A percentile compares a stretch with the other conserved stretches of the same genome.
Conservation (phyloP, 2,797 vertebrate species). For the Echiichthys vipera region DNA sequence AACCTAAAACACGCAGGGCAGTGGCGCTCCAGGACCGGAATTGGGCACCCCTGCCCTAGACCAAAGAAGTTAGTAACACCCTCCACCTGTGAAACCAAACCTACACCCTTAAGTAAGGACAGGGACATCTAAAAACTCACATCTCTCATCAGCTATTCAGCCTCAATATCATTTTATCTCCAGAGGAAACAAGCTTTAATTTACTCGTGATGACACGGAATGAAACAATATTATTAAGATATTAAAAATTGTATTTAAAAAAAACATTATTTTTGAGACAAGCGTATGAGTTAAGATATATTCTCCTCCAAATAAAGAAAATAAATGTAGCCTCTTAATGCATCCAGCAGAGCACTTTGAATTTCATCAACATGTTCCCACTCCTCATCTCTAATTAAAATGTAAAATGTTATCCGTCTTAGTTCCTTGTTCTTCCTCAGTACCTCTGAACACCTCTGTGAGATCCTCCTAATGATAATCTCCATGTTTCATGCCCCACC, state of each 20-base stretch:
- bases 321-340: neutral
- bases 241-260: neutral
- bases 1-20: no score
- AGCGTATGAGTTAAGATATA: neutral
- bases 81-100: neutral
- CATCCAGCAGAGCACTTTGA: slow-evolving; percentile 26
- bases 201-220: neutral
- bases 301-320: neutral
- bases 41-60: no score
- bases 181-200: neutral
- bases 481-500: slow-evolving; percentile 72
- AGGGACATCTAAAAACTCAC: neutral
- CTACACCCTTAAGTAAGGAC: neutral
- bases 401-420: slow-evolving; percentile 57
- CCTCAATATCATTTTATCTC: neutral
- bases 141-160: neutral
- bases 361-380: slow-evolving; percentile 35
- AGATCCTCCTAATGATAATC: slow-evolving; percentile 77
- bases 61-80: no score
- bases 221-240: neutral
- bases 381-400: slow-evolving; percentile 61
- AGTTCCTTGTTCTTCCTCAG: slow-evolving; percentile 64
- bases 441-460: slow-evolving; percentile 54
- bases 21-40: no score
- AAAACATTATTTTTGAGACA: neutral